A percentile compares a stretch with the other conserved stretches of the same genome.
Evolutionary conservation across 1,140 invertebrate species (phyloP).

Genomic region (Littorina saxatilis): DNA sequence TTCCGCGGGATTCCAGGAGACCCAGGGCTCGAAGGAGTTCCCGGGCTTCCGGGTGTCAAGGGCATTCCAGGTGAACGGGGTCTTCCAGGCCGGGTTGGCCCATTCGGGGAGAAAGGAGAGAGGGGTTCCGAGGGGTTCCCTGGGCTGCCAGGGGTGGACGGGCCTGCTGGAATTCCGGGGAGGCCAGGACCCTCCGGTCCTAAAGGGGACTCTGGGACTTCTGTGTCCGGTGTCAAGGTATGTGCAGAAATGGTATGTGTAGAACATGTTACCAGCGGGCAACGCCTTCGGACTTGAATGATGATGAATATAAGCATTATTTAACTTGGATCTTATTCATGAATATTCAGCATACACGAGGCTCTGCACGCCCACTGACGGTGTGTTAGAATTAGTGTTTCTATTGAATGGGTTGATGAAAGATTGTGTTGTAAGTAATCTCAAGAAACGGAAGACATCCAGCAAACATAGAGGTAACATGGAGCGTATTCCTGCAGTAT

Average conservation of each 20-base stretch:
- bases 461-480: no score
- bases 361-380: no score
- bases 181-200: slow-evolving; percentile 47
- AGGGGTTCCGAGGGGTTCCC: slow-evolving; percentile 39
- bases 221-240: slow-evolving; percentile 48
- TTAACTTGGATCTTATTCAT: no score
- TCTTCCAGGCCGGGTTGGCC: slow-evolving; percentile 45
- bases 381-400: no score
- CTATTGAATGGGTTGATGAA: no score
- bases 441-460: no score
- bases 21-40: not conserved
- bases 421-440: no score
- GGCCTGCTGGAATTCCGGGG: slow-evolving; percentile 40
- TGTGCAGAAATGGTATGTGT: slow-evolving; percentile 34
- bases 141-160: slow-evolving; percentile 40
- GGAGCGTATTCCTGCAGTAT: no score
- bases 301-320: no score
- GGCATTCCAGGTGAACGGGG: slow-evolving; percentile 42
- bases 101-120: slow-evolving; percentile 45
- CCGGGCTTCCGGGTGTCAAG: not conserved
- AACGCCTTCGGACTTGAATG: no score
- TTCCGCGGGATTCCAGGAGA: slow-evolving; percentile 33
- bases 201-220: slow-evolving; percentile 55
- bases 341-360: no score
- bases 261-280: no score